Evolutionary conservation across 2,888 invertebrate species (phyloP).

Genomic region (Phengaris arion): DNA sequence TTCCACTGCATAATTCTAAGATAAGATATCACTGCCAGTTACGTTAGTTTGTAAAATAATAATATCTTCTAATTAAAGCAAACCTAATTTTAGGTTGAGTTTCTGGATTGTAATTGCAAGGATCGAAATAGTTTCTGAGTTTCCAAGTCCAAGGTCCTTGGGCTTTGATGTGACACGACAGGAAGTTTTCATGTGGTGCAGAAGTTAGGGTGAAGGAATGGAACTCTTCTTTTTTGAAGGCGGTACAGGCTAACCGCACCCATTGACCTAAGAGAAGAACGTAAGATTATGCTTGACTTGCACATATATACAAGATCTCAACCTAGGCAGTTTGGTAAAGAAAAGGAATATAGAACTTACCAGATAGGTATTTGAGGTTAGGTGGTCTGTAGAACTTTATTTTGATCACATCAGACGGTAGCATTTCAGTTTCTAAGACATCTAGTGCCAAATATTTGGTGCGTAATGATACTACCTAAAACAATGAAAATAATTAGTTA

Average conservation of each 20-base stretch:
- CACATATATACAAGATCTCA: not conserved
- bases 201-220: constrained; percentile 98
- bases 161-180: constrained; percentile 96
- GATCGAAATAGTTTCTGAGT: constrained; percentile 94
- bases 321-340: not conserved
- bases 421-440: constrained; percentile 94
- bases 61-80: not conserved
- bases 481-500: not conserved
- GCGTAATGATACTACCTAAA: constrained; percentile 90
- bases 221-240: constrained; percentile 92
- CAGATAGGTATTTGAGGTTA: constrained; percentile 93
- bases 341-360: constrained; percentile 46
- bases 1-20: not conserved
- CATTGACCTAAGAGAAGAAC: constrained; percentile 84
- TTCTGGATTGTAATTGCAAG: constrained; percentile 92
- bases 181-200: constrained; percentile 96
- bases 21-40: not conserved
- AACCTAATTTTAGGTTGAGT: constrained; percentile 88
- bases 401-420: constrained; percentile 96
- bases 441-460: constrained; percentile 95
- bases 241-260: constrained; percentile 95
- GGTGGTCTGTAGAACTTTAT: constrained; percentile 97
- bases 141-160: constrained; percentile 98
- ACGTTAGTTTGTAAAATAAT: too few relatives aligned
- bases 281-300: not conserved